These are phyloP conservation scores for Cichlasoma orientale DNA, from an alignment of 2,797 vertebrate genomes.

Conservation along the genomic window DNA sequence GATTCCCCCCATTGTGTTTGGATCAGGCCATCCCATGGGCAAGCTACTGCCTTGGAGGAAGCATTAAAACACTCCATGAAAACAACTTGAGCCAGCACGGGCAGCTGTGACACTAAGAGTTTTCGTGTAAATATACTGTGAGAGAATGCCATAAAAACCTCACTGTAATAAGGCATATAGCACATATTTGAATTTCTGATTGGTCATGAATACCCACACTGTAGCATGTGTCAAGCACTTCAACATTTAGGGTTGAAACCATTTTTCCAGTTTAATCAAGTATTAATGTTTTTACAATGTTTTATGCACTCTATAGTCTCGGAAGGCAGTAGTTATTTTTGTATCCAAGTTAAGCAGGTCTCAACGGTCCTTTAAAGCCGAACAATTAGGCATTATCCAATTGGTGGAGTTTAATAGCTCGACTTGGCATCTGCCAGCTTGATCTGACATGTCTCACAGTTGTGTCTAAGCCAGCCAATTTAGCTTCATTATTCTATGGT, in stretches of 20 bases:
- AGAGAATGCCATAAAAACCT: conserved; percentile 22
- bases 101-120: conserved; percentile 38
- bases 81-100: conserved; percentile 51
- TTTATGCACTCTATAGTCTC: conserved; percentile 1
- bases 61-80: conserved; percentile 59
- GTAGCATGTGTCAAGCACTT: background rate
- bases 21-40: conserved; percentile 66
- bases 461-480: conserved; percentile 54
- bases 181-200: conserved; percentile 18
- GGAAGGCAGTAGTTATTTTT: conserved; percentile 21
- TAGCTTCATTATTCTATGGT: conserved; percentile 43
- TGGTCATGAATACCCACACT: conserved; percentile 17
- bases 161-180: background rate
- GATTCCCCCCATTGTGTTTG: conserved; percentile 67
- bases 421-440: conserved; percentile 56
- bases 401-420: conserved; percentile 60
- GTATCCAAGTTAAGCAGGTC: conserved; percentile 28
- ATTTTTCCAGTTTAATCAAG: background rate
- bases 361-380: conserved; percentile 44
- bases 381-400: conserved; percentile 65
- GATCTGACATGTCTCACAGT: conserved; percentile 66
- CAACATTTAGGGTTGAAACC: background rate
- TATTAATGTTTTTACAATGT: conserved; percentile 1
- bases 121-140: conserved; percentile 18
- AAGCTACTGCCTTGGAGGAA: conserved; percentile 50